These are phyloP conservation scores for Cotesia congregata DNA, from an alignment of 2,888 invertebrate genomes.

Conservation along the genomic window DNA sequence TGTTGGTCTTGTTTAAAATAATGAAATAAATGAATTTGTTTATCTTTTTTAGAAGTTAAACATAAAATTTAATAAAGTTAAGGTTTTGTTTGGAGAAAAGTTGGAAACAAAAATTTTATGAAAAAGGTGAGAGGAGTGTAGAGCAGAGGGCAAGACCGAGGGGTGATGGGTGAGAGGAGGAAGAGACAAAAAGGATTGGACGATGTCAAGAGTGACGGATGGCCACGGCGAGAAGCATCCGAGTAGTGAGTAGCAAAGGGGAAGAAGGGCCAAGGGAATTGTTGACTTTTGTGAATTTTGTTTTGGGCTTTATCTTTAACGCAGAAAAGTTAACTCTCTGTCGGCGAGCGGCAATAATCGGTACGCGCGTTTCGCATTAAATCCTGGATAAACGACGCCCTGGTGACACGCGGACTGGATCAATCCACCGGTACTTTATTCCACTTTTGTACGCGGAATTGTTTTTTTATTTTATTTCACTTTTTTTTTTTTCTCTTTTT, in stretches of 20 bases:
- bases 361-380: not conserved
- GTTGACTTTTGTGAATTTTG: conserved; percentile 13
- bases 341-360: conserved; percentile 9
- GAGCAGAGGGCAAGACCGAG: conserved; percentile 29
- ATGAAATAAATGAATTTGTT: too few species aligned
- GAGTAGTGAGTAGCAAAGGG: conserved; percentile 42
- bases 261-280: not conserved
- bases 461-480: not conserved
- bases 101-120: conserved; percentile 9
- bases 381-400: not conserved
- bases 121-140: conserved; percentile 30
- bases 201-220: conserved; percentile 67
- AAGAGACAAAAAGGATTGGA: conserved; percentile 45
- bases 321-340: conserved; percentile 7
- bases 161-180: not conserved
- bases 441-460: not conserved
- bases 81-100: not conserved
- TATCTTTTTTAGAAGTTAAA: too few species aligned
- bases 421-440: not conserved
- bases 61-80: too few species aligned
- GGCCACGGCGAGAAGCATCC: conserved; percentile 56
- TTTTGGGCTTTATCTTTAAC: conserved; percentile 17
- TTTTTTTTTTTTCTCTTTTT: not conserved
- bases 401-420: not conserved
- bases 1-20: not conserved